A percentile compares a stretch with the other conserved stretches of the same genome.
These are phyloP conservation scores for Caenorhabditis tropicalis DNA, from an alignment of 1,140 invertebrate species.

Conservation along the genomic window DNA sequence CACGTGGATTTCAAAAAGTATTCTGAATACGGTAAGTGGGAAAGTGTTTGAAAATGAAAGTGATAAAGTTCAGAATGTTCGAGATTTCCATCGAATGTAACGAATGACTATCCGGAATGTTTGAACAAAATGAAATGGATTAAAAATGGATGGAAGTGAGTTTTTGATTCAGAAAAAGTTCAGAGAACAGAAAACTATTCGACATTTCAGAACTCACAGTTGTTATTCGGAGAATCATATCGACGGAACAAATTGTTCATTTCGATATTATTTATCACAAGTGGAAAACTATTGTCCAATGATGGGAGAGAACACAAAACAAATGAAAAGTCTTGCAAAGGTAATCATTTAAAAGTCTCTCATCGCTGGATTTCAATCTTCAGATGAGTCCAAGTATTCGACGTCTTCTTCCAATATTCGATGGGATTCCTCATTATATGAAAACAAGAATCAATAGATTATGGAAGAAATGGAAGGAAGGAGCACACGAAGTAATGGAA, in stretches of 20 bases:
- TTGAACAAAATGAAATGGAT: constrained; percentile 72
- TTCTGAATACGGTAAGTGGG: neutral
- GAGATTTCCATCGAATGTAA: neutral
- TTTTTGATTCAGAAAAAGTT: neutral
- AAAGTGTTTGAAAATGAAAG: neutral
- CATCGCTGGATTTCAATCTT: neutral
- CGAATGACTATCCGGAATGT: constrained; percentile 53
- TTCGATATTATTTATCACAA: constrained; percentile 73
- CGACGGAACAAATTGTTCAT: constrained; percentile 73
- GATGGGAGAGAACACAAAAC: neutral
- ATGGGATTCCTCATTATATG: constrained; percentile 72
- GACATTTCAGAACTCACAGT: constrained; percentile 63
- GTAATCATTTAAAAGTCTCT: neutral
- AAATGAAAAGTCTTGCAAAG: neutral
- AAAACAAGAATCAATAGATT: constrained; percentile 72
- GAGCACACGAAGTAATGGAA: constrained; percentile 64
- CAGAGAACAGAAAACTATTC: neutral
- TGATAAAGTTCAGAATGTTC: constrained; percentile 1
- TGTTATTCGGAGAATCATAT: constrained; percentile 73
- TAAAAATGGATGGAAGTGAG: constrained; percentile 71
- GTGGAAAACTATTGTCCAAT: constrained; percentile 65
- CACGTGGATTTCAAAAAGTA: neutral
- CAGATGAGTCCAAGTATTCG: constrained; percentile 53
- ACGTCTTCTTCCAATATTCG: constrained; percentile 70
- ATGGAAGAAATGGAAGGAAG: constrained; percentile 72